Evolutionary conservation across 2,888 invertebrate genomes (phyloP), one percentile per base, ranked within the genome.

Genomic region (Lycia hirtaria): DNA sequence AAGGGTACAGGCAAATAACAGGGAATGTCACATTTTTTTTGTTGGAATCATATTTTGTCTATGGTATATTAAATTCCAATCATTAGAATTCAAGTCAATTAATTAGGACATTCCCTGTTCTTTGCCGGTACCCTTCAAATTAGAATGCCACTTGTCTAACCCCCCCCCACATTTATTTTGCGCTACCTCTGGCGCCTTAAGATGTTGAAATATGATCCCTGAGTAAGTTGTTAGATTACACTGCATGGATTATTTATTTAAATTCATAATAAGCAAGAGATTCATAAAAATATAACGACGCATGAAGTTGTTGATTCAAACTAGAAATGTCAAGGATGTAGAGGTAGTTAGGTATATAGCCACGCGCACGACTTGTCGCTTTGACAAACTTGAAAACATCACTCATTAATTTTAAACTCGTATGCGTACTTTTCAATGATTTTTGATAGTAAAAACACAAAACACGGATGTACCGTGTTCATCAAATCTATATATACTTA

Each of bases 281-380:
- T 40, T 4, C 22, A 22, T 40, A 40, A 40, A 40, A 22, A 40
- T 9, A 59, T 44, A 62, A 62, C 60, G 47, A 61, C 63, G 44
- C 49, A 44, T 53, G 53, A 56, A 53, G 52, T 49, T 52, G 40
- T 48, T 55, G 41, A 60, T 51, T 56, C 19, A 44, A 48, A 48
- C 12, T 12, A n/a, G 12, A 57, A 57, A 57, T 57, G 57, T 57
- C 57, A 59, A 54, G 54, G 54, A 20, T 54, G n/a, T n/a, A 45
- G 10, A 37, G 17, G 24, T 44, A 59, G 48, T 50, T 43, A 57
- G 40, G 22, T 41, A 20, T 24, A 44, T 44, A 59, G 48, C 44
- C 35, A 57, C 45, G 22, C 45, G 26, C 32, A 44, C 49, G 44
- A 53, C 26, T 19, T 44, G 28, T 9, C 26, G 14, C 12, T 51